phyloP scores from a whole-genome alignment of 2,888 invertebrate species.

The Plemyria rubiginata region DNA sequence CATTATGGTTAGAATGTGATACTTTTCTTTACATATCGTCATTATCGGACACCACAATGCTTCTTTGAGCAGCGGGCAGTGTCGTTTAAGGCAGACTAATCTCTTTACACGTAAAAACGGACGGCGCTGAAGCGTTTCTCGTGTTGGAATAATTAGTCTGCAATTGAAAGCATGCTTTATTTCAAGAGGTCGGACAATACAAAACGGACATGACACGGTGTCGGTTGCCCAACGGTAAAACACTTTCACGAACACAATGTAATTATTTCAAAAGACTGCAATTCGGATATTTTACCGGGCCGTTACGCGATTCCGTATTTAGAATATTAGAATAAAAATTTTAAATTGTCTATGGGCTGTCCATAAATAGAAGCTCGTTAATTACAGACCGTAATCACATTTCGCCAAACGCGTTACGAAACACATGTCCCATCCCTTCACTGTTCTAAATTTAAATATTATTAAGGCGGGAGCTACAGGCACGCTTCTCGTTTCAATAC shows the following conservation, averaged over 20 bases:
- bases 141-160: slow-evolving; percentile 84
- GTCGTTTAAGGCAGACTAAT: slow-evolving; percentile 82
- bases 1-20: slow-evolving; percentile 75
- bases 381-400: slow-evolving; percentile 83
- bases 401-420: slow-evolving; percentile 84
- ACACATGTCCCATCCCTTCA: slow-evolving; percentile 85
- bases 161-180: slow-evolving; percentile 84
- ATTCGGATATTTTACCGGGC: slow-evolving; percentile 59
- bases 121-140: slow-evolving; percentile 80
- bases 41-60: slow-evolving; percentile 78
- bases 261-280: slow-evolving; percentile 69
- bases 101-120: slow-evolving; percentile 82
- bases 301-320: slow-evolving; percentile 50
- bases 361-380: slow-evolving; percentile 81
- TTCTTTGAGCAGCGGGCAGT: slow-evolving; percentile 62
- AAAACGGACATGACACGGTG: slow-evolving; percentile 74
- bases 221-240: slow-evolving; percentile 77
- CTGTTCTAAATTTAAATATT: slow-evolving; percentile 82
- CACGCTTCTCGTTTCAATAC: slow-evolving; percentile 76
- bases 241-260: slow-evolving; percentile 81
- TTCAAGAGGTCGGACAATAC: slow-evolving; percentile 78
- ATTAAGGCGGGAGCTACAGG: slow-evolving; percentile 74
- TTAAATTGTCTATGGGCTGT: slow-evolving; percentile 58
- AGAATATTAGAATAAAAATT: slow-evolving; percentile 67
- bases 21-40: slow-evolving; percentile 81